phyloP scores from a whole-genome alignment of 2,797 vertebrate species.

The Eospalax fontanierii region DNA sequence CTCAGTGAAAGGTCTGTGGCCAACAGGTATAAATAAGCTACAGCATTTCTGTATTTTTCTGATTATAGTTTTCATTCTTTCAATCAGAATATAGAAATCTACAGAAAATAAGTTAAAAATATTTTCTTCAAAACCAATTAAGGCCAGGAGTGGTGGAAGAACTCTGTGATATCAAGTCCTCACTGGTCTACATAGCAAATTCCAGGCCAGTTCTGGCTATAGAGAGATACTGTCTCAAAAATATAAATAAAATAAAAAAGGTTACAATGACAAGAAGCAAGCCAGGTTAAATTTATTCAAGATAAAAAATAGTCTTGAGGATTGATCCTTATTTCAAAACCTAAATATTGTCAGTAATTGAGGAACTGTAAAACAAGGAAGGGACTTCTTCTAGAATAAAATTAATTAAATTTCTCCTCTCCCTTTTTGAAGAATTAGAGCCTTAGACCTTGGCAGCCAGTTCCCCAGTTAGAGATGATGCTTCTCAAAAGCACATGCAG shows the following conservation, averaged over 20 bases:
- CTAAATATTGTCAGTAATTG: no score
- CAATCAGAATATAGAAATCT: background rate
- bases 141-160: no score
- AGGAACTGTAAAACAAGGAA: background rate
- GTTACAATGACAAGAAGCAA: background rate
- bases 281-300: background rate
- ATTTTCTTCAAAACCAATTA: background rate
- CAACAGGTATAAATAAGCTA: background rate
- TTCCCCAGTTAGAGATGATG: background rate
- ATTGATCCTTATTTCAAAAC: background rate
- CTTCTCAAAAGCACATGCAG: no score
- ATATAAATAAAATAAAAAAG: no score
- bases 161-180: no score
- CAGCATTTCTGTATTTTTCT: background rate
- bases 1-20: background rate
- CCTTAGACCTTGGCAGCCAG: background rate
- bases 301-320: background rate
- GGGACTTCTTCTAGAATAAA: background rate
- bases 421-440: background rate
- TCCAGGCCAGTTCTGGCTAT: no score
- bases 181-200: no score
- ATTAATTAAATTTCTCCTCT: background rate
- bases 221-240: no score
- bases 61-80: background rate
- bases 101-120: background rate